Evolutionary conservation across 1,140 invertebrate species (phyloP).

Genomic region (Drosophila busckii): DNA sequence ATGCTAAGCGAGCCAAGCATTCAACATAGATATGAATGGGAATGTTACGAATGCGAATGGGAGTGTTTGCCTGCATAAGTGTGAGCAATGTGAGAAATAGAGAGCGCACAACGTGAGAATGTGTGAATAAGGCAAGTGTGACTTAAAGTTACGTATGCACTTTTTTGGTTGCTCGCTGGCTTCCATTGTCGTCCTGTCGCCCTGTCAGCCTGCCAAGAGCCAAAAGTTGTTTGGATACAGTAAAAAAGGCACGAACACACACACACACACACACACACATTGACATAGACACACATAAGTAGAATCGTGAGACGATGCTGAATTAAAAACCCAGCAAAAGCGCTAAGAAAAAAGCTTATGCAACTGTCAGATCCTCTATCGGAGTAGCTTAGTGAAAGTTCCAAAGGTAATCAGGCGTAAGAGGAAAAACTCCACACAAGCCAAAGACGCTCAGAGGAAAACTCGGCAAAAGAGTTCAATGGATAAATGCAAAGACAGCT

Average conservation of each 20-base stretch:
- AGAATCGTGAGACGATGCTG: too few relatives aligned
- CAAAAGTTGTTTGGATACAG: conserved; percentile 41
- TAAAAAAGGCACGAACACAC: neutral
- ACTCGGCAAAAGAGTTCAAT: conserved; percentile 20
- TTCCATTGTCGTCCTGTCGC: conserved; percentile 17
- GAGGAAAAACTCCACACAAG: too few relatives aligned
- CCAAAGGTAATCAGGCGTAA: conserved; percentile 38
- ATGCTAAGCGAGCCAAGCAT: conserved; percentile 15
- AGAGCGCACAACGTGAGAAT: too few relatives aligned
- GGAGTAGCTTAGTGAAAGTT: conserved; percentile 38
- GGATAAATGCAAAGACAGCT: too few relatives aligned
- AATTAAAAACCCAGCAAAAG: conserved; percentile 30
- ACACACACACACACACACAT: too few relatives aligned
- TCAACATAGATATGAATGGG: neutral
- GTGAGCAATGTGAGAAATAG: too few relatives aligned
- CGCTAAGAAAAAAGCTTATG: conserved; percentile 16
- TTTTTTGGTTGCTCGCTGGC: neutral
- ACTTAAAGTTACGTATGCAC: conserved; percentile 35
- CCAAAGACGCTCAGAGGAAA: conserved; percentile 13
- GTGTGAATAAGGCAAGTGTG: too few relatives aligned
- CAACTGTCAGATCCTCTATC: conserved; percentile 48
- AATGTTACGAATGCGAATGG: too few relatives aligned
- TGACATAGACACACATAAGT: too few relatives aligned
- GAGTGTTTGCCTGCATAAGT: too few relatives aligned
- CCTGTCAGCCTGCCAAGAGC: conserved; percentile 49